Percentiles rank a stretch among this genome's conserved stretches.
phyloP scores from a whole-genome alignment of 1,140 invertebrate genomes.

The Drosophila miranda region DNA sequence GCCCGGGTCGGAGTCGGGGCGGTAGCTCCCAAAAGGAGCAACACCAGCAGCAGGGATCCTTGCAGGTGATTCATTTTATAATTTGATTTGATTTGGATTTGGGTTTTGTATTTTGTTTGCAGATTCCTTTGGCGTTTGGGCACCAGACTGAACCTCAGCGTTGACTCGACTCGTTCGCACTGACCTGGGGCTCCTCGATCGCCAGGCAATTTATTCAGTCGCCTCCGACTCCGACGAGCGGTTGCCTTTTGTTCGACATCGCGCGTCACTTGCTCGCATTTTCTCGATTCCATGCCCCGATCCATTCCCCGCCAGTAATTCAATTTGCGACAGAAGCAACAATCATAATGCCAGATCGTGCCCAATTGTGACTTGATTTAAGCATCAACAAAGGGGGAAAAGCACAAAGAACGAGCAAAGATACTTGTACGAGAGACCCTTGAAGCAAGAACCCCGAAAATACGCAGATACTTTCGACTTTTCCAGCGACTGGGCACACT shows the following conservation, averaged over 20 bases:
- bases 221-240: slow-evolving; percentile 7
- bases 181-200: slow-evolving; percentile 44
- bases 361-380: slow-evolving; percentile 61
- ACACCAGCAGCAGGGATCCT: slow-evolving; percentile 27
- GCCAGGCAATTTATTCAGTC: slow-evolving; percentile 46
- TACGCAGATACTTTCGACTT: too few relatives aligned
- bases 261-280: slow-evolving; percentile 53
- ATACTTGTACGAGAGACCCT: too few relatives aligned
- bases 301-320: slow-evolving; percentile 45
- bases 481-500: too few relatives aligned
- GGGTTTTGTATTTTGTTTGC: background rate
- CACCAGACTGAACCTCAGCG: slow-evolving; percentile 42
- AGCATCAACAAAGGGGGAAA: slow-evolving; percentile 16
- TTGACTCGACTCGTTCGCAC: slow-evolving; percentile 31
- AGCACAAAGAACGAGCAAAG: slow-evolving; percentile 1
- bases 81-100: background rate
- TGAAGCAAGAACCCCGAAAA: background rate
- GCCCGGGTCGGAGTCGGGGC: slow-evolving; percentile 18
- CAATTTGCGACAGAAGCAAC: slow-evolving; percentile 50
- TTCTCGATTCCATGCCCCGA: slow-evolving; percentile 40
- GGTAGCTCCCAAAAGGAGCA: slow-evolving; percentile 19
- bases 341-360: slow-evolving; percentile 30
- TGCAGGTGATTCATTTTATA: slow-evolving; percentile 31
- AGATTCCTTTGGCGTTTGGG: slow-evolving; percentile 7
- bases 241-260: slow-evolving; percentile 42